Conservation (phyloP, 2,113 vertebrate genomes). For the Hypocryptadius cinnamomeus region DNA sequence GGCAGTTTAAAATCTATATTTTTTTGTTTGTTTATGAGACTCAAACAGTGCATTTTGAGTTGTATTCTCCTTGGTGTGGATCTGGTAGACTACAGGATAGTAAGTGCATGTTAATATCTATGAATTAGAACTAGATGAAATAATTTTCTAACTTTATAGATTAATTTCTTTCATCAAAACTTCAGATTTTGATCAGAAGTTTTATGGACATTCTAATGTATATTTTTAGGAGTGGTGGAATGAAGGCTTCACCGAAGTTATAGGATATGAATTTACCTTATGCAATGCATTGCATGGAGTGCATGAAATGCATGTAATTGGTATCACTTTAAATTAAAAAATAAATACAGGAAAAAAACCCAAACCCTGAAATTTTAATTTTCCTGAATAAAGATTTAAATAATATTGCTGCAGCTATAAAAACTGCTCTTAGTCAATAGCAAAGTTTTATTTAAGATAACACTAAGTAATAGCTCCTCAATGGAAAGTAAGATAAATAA, state of each 20-base stretch:
- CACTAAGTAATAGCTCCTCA: background rate
- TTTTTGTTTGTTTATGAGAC: background rate
- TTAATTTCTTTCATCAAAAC: background rate
- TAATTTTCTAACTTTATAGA: background rate
- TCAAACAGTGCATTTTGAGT: background rate
- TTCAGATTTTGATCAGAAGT: background rate
- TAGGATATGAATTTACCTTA: background rate
- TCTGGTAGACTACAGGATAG: background rate
- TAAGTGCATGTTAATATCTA: background rate
- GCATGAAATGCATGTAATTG: no score
- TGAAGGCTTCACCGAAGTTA: background rate
- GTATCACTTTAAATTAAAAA: accelerated
- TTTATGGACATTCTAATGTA: background rate
- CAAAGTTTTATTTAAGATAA: background rate
- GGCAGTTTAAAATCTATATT: background rate
- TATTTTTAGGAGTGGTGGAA: background rate
- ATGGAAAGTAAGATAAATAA: background rate
- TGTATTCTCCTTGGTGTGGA: background rate
- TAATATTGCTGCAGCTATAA: background rate
- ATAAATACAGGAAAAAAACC: background rate
- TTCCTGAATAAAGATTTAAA: background rate
- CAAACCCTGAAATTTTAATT: background rate
- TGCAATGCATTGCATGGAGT: background rate
- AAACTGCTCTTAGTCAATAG: background rate
- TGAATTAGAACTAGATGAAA: background rate